Evolutionary conservation across 2,113 vertebrate genomes (phyloP).

Genomic region (Clupea harengus): DNA sequence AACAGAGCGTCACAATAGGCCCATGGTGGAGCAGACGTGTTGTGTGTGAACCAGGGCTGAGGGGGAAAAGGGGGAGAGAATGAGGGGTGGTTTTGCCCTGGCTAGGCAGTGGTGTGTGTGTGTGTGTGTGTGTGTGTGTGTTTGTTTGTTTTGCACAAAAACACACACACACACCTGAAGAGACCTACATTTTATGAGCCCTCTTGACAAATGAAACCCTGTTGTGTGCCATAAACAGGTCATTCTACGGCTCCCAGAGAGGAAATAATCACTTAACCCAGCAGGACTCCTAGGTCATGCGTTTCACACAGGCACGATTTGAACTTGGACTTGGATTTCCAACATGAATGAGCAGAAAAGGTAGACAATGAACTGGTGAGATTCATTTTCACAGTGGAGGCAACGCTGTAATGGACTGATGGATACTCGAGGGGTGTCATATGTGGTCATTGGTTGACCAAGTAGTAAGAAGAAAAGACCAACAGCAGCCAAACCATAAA

Average conservation of each 20-base stretch:
- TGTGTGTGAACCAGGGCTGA: neutral
- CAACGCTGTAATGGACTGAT: neutral
- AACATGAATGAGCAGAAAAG: neutral
- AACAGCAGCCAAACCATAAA: neutral
- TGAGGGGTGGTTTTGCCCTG: too few species aligned
- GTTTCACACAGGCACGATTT: neutral
- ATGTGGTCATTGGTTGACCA: neutral
- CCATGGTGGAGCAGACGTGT: neutral
- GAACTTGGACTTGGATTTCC: neutral
- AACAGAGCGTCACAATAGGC: neutral
- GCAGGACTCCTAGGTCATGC: neutral
- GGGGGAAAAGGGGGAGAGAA: neutral
- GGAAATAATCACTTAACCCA: neutral
- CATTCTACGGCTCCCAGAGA: neutral
- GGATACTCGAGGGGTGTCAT: neutral
- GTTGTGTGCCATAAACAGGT: slow-evolving; percentile 5
- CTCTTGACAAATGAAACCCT: neutral
- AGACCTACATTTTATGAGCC: neutral
- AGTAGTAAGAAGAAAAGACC: neutral
- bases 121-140: slow-evolving; percentile 18
- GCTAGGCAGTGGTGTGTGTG: neutral
- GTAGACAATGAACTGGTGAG: neutral
- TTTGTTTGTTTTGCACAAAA: neutral
- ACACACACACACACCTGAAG: slow-evolving; percentile 10
- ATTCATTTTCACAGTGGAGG: neutral